A percentile compares a stretch with the other conserved stretches of the same genome.
Evolutionary conservation across 2,797 vertebrate species (phyloP).

Genomic region (Linurgus olivaceus): DNA sequence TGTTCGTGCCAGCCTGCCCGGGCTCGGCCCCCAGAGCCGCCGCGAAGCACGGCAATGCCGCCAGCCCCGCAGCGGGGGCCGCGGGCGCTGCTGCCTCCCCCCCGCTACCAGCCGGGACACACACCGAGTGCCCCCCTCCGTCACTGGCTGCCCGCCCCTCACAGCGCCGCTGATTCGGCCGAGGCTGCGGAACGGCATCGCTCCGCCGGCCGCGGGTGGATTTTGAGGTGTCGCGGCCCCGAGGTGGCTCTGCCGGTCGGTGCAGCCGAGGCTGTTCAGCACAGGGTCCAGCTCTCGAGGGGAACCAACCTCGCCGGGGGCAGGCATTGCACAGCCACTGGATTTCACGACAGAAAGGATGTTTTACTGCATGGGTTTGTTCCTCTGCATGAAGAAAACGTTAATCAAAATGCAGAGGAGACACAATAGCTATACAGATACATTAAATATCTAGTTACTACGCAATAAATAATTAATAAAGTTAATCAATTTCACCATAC

Average conservation of each 20-base stretch:
- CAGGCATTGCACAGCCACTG: not conserved
- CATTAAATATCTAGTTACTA: slow-evolving; percentile 16
- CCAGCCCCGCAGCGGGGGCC: not conserved
- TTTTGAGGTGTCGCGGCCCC: accelerated
- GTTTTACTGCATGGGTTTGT: not conserved
- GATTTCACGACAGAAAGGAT: not conserved
- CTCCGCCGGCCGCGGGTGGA: not conserved
- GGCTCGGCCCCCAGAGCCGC: not conserved
- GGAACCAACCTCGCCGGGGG: not conserved
- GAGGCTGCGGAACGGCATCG: not conserved
- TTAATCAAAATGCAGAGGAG: not conserved
- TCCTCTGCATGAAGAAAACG: not conserved
- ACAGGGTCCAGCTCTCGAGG: not conserved
- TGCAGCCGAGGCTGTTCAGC: not conserved
- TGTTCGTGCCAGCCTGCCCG: not conserved
- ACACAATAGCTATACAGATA: not conserved
- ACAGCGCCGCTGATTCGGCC: not conserved
- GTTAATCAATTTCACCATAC: slow-evolving; percentile 20
- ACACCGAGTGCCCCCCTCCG: not conserved
- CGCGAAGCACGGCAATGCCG: not conserved
- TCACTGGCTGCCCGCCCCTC: not conserved
- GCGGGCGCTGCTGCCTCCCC: not conserved
- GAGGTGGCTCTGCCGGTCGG: not conserved
- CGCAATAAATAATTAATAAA: not conserved
- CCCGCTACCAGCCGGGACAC: not conserved